Percentiles rank a stretch among this genome's conserved stretches.
phyloP scores from a whole-genome alignment of 2,888 invertebrate genomes.

The Caenorhabditis uteleia region DNA sequence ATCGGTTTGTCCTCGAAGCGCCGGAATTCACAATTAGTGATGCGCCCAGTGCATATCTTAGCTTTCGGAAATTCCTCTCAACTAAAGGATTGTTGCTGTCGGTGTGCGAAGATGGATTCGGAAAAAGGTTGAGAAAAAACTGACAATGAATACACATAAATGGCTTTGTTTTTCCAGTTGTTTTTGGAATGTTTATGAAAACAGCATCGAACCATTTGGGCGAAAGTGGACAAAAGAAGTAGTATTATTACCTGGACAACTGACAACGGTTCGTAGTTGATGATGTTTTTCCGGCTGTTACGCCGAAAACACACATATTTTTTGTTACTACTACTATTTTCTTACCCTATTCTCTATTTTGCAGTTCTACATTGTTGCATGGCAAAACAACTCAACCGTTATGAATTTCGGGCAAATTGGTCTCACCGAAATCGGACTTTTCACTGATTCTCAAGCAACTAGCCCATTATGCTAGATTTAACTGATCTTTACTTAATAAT shows the following conservation, averaged over 20 bases:
- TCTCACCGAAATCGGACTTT: conserved; percentile 49
- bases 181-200: conserved; percentile 52
- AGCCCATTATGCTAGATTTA: conserved; percentile 40
- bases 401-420: conserved; percentile 54
- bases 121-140: conserved; percentile 20
- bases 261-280: conserved; percentile 37
- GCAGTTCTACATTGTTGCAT: conserved; percentile 49
- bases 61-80: conserved; percentile 52
- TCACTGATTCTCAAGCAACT: conserved; percentile 43
- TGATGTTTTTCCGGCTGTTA: too few relatives aligned
- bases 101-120: conserved; percentile 46
- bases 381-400: conserved; percentile 39
- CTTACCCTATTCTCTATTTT: too few relatives aligned
- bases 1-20: conserved; percentile 53
- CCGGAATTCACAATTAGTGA: conserved; percentile 49
- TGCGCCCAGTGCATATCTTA: conserved; percentile 43
- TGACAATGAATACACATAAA: neutral
- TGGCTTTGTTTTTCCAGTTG: conserved; percentile 18
- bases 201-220: conserved; percentile 43
- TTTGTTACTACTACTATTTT: too few relatives aligned
- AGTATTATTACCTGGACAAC: conserved; percentile 39
- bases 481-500: conserved; percentile 2
- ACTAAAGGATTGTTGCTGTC: conserved; percentile 49
- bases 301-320: too few relatives aligned
- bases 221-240: conserved; percentile 54